Evolutionary conservation across 2,113 vertebrate species (phyloP).

Genomic region (Anoplopoma fimbria): DNA sequence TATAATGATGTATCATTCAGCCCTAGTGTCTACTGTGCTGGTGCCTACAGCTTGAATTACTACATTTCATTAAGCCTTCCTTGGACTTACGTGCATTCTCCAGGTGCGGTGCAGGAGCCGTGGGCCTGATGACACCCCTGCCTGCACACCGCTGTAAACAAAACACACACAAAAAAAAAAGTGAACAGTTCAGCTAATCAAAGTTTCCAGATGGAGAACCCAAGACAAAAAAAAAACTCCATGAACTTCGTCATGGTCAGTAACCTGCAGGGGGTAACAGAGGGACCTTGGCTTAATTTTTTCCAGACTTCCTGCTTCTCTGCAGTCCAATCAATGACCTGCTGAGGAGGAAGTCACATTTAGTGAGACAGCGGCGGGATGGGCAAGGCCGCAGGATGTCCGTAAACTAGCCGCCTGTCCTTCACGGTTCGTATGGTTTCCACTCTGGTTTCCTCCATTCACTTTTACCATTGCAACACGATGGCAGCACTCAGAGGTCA

Average conservation of each 20-base stretch:
- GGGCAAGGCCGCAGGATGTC: constrained; percentile 73
- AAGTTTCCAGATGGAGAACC: constrained; percentile 9
- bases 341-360: constrained; percentile 72
- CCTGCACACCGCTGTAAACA: constrained; percentile 80
- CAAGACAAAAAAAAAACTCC: neutral
- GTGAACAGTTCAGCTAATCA: neutral
- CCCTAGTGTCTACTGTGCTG: neutral
- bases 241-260: constrained; percentile 27
- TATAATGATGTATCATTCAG: neutral
- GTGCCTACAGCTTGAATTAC: neutral
- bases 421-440: constrained; percentile 68
- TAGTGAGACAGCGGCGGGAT: constrained; percentile 11
- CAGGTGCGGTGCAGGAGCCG: constrained; percentile 81
- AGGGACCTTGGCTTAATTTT: constrained; percentile 33
- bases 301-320: constrained; percentile 65
- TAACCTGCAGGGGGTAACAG: constrained; percentile 54
- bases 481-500: constrained; percentile 60
- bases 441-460: constrained; percentile 68
- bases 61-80: neutral
- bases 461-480: constrained; percentile 45
- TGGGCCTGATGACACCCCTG: constrained; percentile 82
- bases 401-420: constrained; percentile 67
- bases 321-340: constrained; percentile 70
- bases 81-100: constrained; percentile 84
- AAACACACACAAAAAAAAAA: too few relatives aligned